phyloP scores from a whole-genome alignment of 1,140 invertebrate genomes.

The Galendromus occidentalis region DNA sequence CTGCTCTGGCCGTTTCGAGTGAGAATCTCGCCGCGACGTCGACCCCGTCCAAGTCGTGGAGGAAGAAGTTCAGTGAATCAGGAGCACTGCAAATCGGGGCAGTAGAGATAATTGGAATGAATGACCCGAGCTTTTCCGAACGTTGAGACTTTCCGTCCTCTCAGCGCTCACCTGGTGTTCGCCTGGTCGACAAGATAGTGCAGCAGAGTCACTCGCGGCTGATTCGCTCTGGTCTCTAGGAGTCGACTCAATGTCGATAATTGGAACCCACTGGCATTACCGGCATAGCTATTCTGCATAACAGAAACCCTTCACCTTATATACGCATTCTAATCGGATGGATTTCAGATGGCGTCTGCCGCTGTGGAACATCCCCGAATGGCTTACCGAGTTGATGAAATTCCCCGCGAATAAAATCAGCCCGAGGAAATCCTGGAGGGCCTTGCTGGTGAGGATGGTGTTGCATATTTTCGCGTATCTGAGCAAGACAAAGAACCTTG shows the following conservation, averaged over 20 bases:
- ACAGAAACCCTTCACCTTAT: too few relatives aligned
- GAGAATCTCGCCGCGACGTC: not conserved
- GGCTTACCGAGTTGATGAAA: constrained; percentile 62
- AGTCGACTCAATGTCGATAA: constrained; percentile 78
- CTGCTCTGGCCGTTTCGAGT: not conserved
- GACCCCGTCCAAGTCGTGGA: not conserved
- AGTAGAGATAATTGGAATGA: not conserved
- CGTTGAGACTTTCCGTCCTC: constrained; percentile 54
- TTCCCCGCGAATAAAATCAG: constrained; percentile 81
- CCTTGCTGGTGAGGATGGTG: not conserved
- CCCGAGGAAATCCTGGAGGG: constrained; percentile 64
- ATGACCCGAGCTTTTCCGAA: too few relatives aligned
- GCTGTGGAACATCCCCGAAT: not conserved
- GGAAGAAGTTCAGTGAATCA: not conserved
- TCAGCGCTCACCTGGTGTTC: constrained; percentile 51
- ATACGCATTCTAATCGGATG: too few relatives aligned
- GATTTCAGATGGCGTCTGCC: not conserved
- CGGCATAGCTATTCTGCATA: constrained; percentile 74
- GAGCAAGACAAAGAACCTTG: not conserved
- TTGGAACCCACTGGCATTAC: constrained; percentile 82
- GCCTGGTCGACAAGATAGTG: constrained; percentile 79
- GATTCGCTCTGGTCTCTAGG: constrained; percentile 80
- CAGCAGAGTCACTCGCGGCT: constrained; percentile 83
- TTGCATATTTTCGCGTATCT: not conserved
- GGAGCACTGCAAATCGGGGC: not conserved